Conservation (phyloP, 2,113 vertebrate genomes). For the Plotosus lineatus region DNA sequence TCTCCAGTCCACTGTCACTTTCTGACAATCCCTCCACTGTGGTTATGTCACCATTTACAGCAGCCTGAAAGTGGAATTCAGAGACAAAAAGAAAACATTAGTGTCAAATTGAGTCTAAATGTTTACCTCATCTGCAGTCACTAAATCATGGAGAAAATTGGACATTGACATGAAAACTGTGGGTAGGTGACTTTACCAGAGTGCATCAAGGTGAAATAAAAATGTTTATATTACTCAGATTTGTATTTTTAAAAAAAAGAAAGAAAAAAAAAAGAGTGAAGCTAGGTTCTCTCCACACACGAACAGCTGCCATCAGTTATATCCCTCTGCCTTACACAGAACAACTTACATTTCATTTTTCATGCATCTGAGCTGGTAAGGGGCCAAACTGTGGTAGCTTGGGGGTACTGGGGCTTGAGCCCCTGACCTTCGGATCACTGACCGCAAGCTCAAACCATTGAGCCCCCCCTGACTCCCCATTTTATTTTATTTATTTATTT, state of each 20-base stretch:
- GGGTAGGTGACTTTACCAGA: background rate
- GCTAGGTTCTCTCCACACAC: background rate
- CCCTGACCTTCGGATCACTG: no score
- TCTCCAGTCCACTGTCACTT: conserved; percentile 69
- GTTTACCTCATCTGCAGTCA: background rate
- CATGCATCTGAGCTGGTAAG: no score
- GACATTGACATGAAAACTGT: background rate
- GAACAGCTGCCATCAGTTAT: background rate
- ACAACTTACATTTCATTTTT: no score
- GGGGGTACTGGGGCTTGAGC: no score
- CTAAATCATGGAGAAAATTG: background rate
- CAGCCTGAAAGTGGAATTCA: conserved; percentile 66
- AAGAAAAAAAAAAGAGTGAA: no score
- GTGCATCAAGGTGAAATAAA: background rate
- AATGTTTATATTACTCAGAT: background rate
- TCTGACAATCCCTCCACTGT: conserved; percentile 65
- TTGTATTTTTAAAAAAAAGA: no score
- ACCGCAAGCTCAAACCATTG: no score
- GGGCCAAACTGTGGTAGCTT: no score
- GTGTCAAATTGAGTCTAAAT: background rate
- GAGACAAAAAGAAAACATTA: background rate
- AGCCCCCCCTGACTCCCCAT: no score
- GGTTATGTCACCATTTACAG: conserved; percentile 64
- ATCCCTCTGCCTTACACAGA: no score
- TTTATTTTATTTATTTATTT: no score